phyloP scores from a whole-genome alignment of 2,888 invertebrate species.

The Pristionchus maxplancki region DNA sequence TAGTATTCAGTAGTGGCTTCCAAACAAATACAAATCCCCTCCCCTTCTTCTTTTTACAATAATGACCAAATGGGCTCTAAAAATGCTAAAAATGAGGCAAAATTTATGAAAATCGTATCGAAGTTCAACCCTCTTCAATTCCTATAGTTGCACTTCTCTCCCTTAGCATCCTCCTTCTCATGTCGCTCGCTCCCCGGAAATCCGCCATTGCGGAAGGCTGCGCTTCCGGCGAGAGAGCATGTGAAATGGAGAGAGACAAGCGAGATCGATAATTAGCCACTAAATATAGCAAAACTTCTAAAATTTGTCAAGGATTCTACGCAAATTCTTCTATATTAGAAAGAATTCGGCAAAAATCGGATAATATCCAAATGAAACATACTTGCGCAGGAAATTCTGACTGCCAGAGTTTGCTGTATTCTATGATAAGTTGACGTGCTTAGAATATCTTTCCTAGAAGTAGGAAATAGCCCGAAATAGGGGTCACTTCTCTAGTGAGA shows the following conservation, averaged over 20 bases:
- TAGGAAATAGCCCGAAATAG: not conserved
- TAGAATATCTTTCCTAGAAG: not conserved
- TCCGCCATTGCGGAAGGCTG: constrained; percentile 34
- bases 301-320: too few relatives aligned
- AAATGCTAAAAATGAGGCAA: too few relatives aligned
- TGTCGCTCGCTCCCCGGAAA: constrained; percentile 23
- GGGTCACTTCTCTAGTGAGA: not conserved
- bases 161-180: not conserved
- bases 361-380: too few relatives aligned
- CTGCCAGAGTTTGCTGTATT: not conserved
- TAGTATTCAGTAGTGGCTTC: too few relatives aligned
- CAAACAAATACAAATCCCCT: too few relatives aligned
- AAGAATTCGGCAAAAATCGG: too few relatives aligned
- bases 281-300: not conserved
- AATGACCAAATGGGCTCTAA: too few relatives aligned
- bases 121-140: not conserved
- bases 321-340: too few relatives aligned
- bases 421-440: not conserved
- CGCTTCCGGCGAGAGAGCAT: constrained; percentile 19
- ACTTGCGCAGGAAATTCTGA: too few relatives aligned
- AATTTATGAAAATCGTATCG: too few relatives aligned
- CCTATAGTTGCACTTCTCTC: constrained; percentile 33
- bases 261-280: not conserved
- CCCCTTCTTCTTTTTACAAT: too few relatives aligned
- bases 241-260: not conserved